phyloP scores from a whole-genome alignment of 2,113 vertebrate species.

The Pterocles gutturalis region DNA sequence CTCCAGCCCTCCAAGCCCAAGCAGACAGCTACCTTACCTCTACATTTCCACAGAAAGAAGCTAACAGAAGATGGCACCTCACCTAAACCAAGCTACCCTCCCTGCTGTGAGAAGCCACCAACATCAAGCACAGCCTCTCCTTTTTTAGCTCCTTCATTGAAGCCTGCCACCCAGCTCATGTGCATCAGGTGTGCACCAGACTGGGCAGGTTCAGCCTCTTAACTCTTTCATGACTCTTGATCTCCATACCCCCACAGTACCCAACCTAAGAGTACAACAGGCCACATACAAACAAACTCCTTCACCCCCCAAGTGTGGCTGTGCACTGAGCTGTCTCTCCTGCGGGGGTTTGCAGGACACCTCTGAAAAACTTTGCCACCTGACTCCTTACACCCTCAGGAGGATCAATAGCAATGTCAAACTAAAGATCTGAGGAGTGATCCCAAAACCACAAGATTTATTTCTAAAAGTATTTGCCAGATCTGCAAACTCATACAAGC shows the following conservation, averaged over 20 bases:
- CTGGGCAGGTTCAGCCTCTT: background rate
- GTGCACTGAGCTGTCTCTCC: background rate
- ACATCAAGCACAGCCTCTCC: background rate
- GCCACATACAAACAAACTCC: background rate
- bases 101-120: background rate
- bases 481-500: background rate
- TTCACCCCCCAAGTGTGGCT: background rate
- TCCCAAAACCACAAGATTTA: background rate
- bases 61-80: background rate
- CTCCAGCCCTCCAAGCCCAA: background rate
- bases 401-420: background rate
- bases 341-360: background rate
- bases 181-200: background rate
- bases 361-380: background rate
- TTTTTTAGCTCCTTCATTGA: background rate
- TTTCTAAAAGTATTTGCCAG: background rate
- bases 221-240: rapidly evolving
- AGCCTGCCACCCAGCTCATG: background rate
- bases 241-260: rapidly evolving
- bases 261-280: background rate
- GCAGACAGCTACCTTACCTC: background rate
- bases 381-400: background rate
- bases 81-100: rapidly evolving
- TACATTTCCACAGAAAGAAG: background rate
- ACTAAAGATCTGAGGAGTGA: background rate